A percentile compares a stretch with the other conserved stretches of the same genome.
Evolutionary conservation across 2,888 invertebrate species (phyloP).

Genomic region (Cheilosia variabilis): DNA sequence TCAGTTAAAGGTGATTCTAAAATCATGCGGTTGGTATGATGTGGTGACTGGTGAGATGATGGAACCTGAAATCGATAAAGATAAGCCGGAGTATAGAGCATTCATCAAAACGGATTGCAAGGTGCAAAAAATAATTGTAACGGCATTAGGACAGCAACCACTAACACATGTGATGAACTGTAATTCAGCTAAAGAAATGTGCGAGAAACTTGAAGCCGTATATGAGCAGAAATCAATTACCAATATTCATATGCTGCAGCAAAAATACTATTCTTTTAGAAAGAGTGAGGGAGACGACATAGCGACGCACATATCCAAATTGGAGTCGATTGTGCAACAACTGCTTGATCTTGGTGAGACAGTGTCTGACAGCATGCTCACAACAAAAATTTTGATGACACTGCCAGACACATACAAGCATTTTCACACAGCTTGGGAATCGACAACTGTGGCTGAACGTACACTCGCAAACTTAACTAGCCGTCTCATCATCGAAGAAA

Average conservation of each 20-base stretch:
- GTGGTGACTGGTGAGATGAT: background rate
- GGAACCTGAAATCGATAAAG: background rate
- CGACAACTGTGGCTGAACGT: constrained; percentile 29
- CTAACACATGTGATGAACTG: constrained; percentile 21
- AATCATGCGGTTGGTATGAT: background rate
- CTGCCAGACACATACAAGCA: constrained; percentile 38
- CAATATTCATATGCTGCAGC: constrained; percentile 78
- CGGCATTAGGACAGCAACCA: constrained; percentile 7
- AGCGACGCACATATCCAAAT: constrained; percentile 60
- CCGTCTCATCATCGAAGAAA: constrained; percentile 30
- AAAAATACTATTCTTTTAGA: constrained; percentile 62
- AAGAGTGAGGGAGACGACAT: constrained; percentile 57
- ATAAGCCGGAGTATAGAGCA: background rate
- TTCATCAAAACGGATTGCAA: background rate
- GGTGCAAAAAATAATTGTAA: background rate
- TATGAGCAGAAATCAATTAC: constrained; percentile 79
- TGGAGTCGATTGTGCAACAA: constrained; percentile 47
- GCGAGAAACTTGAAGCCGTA: constrained; percentile 63
- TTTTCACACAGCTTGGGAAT: constrained; percentile 53
- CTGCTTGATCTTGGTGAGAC: constrained; percentile 57
- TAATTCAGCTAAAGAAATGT: constrained; percentile 50
- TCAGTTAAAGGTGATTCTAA: too few species aligned
- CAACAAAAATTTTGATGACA: constrained; percentile 43
- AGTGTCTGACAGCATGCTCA: constrained; percentile 51
- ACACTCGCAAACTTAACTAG: constrained; percentile 33